Conservation (phyloP, 2,888 invertebrate species). For the Electrophaes corylata region DNA sequence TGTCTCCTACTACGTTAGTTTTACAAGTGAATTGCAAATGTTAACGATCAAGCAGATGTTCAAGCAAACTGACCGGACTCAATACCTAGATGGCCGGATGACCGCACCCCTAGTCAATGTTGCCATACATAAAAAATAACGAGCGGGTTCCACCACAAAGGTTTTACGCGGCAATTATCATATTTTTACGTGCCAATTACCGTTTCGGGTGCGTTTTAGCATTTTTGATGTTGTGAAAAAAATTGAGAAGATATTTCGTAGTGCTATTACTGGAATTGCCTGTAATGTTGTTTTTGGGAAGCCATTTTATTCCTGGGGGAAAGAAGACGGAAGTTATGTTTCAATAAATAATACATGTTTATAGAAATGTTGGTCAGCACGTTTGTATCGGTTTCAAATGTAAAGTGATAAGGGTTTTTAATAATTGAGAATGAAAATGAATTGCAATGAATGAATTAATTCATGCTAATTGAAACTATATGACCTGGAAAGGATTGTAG, state of each 20-base stretch:
- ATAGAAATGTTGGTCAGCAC: neutral
- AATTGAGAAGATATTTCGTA: slow-evolving; percentile 43
- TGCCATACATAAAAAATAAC: slow-evolving; percentile 66
- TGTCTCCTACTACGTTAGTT: too few relatives aligned
- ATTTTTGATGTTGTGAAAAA: slow-evolving; percentile 45
- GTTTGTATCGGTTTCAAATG: too few relatives aligned
- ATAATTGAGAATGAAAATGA: too few relatives aligned
- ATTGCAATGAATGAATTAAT: too few relatives aligned
- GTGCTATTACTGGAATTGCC: slow-evolving; percentile 47
- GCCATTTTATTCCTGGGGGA: neutral
- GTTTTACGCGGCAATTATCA: slow-evolving; percentile 75
- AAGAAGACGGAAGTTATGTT: neutral
- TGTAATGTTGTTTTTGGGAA: slow-evolving; percentile 26
- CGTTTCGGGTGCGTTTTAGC: slow-evolving; percentile 60
- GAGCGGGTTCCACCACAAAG: slow-evolving; percentile 65
- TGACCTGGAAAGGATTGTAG: too few relatives aligned
- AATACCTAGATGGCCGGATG: slow-evolving; percentile 5
- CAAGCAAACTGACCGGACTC: neutral
- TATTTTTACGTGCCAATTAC: slow-evolving; percentile 72
- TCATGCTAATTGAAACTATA: too few relatives aligned
- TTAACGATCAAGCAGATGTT: neutral
- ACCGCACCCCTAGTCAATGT: slow-evolving; percentile 52
- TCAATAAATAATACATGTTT: neutral
- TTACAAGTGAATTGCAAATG: neutral
- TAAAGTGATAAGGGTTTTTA: too few relatives aligned